These are phyloP conservation scores for Hyposmocoma kahamanoa DNA, from an alignment of 1,140 invertebrate genomes.

Conservation along the genomic window DNA sequence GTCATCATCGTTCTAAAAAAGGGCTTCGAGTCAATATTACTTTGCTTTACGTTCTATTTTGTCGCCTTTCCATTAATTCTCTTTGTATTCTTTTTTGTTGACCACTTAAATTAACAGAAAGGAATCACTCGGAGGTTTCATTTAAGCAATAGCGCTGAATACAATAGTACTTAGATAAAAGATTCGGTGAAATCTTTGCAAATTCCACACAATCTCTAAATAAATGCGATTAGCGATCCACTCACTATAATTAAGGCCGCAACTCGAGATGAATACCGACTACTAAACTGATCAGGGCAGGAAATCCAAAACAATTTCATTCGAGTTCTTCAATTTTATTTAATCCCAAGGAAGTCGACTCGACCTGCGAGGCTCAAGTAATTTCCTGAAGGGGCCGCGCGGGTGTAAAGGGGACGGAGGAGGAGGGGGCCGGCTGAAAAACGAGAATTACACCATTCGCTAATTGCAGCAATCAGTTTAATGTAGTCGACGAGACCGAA, in stretches of 20 bases:
- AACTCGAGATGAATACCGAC: conserved; percentile 37
- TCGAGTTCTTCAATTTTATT: conserved; percentile 61
- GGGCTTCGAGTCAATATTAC: no score
- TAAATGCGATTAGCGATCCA: conserved; percentile 52
- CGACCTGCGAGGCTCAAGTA: conserved; percentile 55
- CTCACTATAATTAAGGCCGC: conserved; percentile 52
- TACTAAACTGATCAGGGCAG: conserved; percentile 42
- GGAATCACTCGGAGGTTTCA: no score
- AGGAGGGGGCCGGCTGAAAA: conserved; percentile 35
- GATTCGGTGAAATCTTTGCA: neutral
- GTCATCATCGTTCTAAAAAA: no score
- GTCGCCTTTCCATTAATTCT: no score
- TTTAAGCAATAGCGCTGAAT: no score
- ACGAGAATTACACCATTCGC: conserved; percentile 68
- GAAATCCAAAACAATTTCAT: conserved; percentile 60
- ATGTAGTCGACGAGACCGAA: conserved; percentile 52
- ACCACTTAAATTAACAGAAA: no score
- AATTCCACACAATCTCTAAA: conserved; percentile 30
- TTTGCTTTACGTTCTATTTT: no score
- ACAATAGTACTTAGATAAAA: no score
- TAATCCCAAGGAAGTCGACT: conserved; percentile 33
- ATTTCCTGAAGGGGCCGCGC: conserved; percentile 43
- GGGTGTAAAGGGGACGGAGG: conserved; percentile 16
- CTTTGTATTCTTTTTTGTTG: no score
- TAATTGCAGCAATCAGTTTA: conserved; percentile 70